phyloP scores from a whole-genome alignment of 1,140 invertebrate genomes.

The Matsumurasca onukii region DNA sequence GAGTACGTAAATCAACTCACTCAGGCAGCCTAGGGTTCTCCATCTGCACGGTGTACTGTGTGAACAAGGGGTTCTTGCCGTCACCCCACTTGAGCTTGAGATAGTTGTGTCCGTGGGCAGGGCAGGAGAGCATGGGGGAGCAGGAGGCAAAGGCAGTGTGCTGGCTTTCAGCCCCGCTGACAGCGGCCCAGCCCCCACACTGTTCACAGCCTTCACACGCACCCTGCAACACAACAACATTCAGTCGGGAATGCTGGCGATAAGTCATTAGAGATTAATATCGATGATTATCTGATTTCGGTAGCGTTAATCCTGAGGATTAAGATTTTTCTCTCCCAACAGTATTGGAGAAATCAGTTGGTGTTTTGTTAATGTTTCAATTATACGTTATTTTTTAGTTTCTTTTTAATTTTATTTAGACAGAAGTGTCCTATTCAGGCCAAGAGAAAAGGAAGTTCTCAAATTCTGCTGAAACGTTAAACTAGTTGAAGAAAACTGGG shows the following conservation, averaged over 20 bases:
- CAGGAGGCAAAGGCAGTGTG: conserved; percentile 74
- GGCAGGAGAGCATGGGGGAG: conserved; percentile 70
- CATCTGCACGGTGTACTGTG: conserved; percentile 79
- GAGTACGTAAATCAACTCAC: conserved; percentile 43
- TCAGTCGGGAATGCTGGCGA: not conserved
- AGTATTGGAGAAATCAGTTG: too few species aligned
- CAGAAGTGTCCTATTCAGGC: too few species aligned
- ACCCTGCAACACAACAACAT: conserved; percentile 54
- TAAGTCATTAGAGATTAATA: too few species aligned
- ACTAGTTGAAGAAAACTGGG: too few species aligned
- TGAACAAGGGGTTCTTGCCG: conserved; percentile 62
- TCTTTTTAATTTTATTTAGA: too few species aligned
- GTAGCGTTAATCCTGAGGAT: not conserved
- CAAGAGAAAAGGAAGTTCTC: too few species aligned
- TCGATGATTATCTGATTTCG: not conserved
- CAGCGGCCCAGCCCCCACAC: conserved; percentile 76
- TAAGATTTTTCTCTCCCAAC: too few species aligned
- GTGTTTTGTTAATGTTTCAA: too few species aligned
- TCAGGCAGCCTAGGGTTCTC: conserved; percentile 59
- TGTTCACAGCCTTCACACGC: conserved; percentile 77
- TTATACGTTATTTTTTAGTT: too few species aligned
- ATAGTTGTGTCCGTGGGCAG: conserved; percentile 70
- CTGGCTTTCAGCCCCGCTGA: conserved; percentile 66
- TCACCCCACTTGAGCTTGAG: conserved; percentile 85
- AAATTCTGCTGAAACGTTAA: too few species aligned